phyloP scores from a whole-genome alignment of 1,140 invertebrate species.

The Sarcophaga peregrina region DNA sequence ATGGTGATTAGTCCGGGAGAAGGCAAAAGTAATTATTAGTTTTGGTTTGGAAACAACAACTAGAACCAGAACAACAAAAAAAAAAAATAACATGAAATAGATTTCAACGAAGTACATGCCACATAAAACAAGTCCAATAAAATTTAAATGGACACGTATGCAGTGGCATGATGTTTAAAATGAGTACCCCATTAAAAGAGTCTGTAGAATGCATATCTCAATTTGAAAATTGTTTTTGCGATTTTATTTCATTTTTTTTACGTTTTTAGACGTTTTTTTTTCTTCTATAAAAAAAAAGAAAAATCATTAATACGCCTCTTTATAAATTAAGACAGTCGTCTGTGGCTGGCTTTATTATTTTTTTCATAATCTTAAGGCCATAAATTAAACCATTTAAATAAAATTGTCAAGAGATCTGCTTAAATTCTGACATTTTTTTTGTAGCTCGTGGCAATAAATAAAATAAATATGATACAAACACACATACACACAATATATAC shows the following conservation, averaged over 20 bases:
- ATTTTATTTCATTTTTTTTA: too few species aligned
- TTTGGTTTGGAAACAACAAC: not conserved
- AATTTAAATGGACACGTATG: not conserved
- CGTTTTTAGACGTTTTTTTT: too few species aligned
- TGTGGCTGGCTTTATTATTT: not conserved
- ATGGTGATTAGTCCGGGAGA: not conserved
- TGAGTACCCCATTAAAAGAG: not conserved
- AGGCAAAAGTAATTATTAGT: constrained; percentile 20
- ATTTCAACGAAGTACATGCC: too few species aligned
- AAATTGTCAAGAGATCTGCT: constrained; percentile 40
- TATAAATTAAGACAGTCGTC: not conserved
- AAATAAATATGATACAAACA: too few species aligned
- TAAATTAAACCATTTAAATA: constrained; percentile 34
- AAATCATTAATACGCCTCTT: constrained; percentile 30
- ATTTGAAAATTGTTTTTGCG: not conserved
- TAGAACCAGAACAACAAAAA: too few species aligned
- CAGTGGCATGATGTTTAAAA: not conserved
- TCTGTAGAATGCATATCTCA: not conserved
- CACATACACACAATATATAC: too few species aligned
- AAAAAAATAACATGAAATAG: not conserved
- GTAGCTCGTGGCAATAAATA: constrained; percentile 20
- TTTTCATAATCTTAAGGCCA: constrained; percentile 35
- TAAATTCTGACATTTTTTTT: constrained; percentile 36
- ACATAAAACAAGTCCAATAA: too few species aligned
- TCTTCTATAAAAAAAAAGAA: too few species aligned